Evolutionary conservation across 2,888 invertebrate species (phyloP), one percentile per base, ranked within the genome.

Genomic region (Microdon myrmicae): DNA sequence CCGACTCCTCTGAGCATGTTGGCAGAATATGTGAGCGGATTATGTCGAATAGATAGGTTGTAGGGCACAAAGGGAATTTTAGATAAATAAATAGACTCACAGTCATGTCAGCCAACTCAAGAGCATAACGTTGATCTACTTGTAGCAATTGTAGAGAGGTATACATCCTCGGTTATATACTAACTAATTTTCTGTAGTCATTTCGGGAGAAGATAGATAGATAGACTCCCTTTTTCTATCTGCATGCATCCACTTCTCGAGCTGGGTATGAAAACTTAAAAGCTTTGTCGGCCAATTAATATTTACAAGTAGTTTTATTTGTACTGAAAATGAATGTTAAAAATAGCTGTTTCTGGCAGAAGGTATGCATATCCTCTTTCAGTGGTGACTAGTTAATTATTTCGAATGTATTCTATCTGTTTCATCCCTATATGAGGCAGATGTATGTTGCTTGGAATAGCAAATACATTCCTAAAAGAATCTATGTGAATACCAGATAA

Each of bases 211-310:
- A 49, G 12, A n/a, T 35, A 25, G 7, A 9, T 35, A 14, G 2
- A 13, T 41, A 17, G 22, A 28, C 14, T 3, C 12, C n/a, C 19
- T 5, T 6, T 20, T 22, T 20, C 12, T 12, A 8, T 4, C 4
- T 3, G 13, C 8, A 12, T 7, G 4, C 20, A n/a, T 26, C 7
- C 9, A 16, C 29, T 17, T 43, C 22, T 12, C n/a, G 29, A 43
- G 53, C 28, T 67, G 49, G 43, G 29, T 44, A 51, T 58, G 58
- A 67, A 39, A 60, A 61, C 49, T 58, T 61, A 53, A 70, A 68
- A 70, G 69, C 67, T 66, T 68, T 68, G 58, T 68, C 67, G 68
- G 66, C 69, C 70, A 70, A 70, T 70, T 69, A 70, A 59, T 54
- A 67, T 56, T 68, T 68, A 66, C 68, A 68, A 69, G 68, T 68